Percentiles rank a stretch among this genome's conserved stretches.
These are phyloP conservation scores for Pecten maximus DNA, from an alignment of 2,888 invertebrate genomes.

Conservation along the genomic window DNA sequence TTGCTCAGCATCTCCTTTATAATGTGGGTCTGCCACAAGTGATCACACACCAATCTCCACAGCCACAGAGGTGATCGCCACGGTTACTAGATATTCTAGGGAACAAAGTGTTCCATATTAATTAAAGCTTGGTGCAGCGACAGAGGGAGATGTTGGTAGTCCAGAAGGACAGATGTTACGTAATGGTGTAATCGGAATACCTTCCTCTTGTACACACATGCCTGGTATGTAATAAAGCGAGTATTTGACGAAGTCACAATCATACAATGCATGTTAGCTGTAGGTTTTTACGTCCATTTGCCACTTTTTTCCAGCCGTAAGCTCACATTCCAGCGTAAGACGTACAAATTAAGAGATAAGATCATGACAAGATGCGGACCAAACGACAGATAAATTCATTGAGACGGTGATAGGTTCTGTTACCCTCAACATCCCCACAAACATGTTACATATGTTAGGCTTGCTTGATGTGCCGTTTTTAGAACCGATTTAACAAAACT, in stretches of 20 bases:
- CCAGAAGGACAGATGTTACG: neutral
- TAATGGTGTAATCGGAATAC: neutral
- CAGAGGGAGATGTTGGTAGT: neutral
- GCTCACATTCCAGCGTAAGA: neutral
- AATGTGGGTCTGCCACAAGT: neutral
- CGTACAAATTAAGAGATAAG: constrained; percentile 10
- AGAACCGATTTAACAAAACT: neutral
- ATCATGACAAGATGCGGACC: neutral
- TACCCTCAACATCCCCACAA: neutral
- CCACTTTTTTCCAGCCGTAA: neutral
- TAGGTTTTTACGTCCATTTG: neutral
- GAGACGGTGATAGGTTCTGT: neutral
- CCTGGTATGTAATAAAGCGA: neutral
- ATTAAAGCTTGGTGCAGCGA: neutral
- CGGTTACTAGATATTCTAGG: neutral
- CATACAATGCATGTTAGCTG: neutral
- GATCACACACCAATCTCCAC: neutral
- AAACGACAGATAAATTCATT: neutral
- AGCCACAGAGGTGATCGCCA: neutral
- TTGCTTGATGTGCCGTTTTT: neutral
- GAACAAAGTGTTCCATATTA: neutral
- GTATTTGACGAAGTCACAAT: neutral
- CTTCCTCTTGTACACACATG: neutral
- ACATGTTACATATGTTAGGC: neutral
- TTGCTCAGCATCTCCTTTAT: neutral